phyloP scores from a whole-genome alignment of 2,113 vertebrate genomes.

The Rhombomys opimus region DNA sequence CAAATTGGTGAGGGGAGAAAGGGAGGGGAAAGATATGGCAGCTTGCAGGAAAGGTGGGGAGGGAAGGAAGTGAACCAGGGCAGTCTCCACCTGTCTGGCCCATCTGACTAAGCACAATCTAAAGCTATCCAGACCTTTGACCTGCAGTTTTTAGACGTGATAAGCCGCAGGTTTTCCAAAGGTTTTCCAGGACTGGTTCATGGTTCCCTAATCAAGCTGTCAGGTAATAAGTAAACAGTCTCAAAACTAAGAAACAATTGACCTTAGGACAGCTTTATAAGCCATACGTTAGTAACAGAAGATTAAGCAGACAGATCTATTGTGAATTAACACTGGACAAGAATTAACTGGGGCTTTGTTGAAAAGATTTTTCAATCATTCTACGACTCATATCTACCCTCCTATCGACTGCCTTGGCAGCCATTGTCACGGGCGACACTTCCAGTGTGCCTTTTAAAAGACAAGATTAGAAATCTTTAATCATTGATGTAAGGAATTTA shows the following conservation, averaged over 20 bases:
- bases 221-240: constrained; percentile 11
- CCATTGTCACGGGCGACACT: not conserved
- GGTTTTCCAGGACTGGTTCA: constrained; percentile 9
- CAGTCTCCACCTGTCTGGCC: not conserved
- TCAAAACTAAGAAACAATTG: constrained; percentile 39
- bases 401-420: not conserved
- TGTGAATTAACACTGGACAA: constrained; percentile 5
- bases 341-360: constrained; percentile 54
- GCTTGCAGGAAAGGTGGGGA: no score
- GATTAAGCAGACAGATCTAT: not conserved
- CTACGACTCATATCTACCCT: not conserved
- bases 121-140: not conserved
- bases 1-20: not conserved
- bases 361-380: constrained; percentile 11
- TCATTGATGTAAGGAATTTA: constrained; percentile 71
- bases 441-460: not conserved
- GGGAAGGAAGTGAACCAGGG: not conserved
- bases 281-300: not conserved
- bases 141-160: not conserved
- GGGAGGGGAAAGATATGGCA: not conserved
- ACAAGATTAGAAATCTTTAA: constrained; percentile 70
- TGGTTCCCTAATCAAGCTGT: constrained; percentile 25
- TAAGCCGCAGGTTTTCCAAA: not conserved
- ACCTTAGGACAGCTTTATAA: constrained; percentile 10
- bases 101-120: not conserved